These are phyloP conservation scores for Melanaphis sacchari DNA, from an alignment of 1,140 invertebrate species.

Conservation along the genomic window DNA sequence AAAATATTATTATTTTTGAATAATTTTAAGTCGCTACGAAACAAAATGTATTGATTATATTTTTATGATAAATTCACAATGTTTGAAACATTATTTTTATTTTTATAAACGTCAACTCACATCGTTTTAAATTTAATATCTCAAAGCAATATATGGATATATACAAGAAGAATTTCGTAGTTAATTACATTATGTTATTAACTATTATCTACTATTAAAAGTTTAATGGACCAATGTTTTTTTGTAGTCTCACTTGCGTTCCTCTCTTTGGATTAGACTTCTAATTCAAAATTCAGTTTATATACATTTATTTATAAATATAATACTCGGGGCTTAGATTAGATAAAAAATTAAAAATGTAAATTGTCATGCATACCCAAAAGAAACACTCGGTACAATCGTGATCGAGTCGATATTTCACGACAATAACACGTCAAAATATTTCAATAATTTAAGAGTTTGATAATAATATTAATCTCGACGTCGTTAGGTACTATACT, in stretches of 20 bases:
- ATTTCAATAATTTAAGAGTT: neutral
- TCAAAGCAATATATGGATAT: neutral
- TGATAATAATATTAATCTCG: neutral
- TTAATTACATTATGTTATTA: neutral
- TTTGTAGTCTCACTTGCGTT: too few relatives aligned
- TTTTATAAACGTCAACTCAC: neutral
- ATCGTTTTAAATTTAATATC: neutral
- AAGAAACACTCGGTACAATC: too few relatives aligned
- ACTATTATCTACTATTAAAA: too few relatives aligned
- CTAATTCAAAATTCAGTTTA: neutral
- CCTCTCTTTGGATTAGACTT: too few relatives aligned
- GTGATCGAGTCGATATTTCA: too few relatives aligned
- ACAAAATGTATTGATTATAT: neutral
- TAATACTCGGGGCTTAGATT: neutral
- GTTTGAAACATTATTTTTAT: too few relatives aligned
- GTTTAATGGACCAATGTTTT: too few relatives aligned
- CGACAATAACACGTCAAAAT: neutral
- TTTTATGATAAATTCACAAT: too few relatives aligned
- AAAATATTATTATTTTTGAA: too few relatives aligned
- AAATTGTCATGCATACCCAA: too few relatives aligned
- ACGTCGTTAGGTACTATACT: neutral
- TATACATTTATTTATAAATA: too few relatives aligned
- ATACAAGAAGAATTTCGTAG: neutral
- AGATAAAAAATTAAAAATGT: neutral
- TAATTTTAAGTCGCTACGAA: too few relatives aligned